A percentile compares a stretch with the other conserved stretches of the same genome.
phyloP scores from a whole-genome alignment of 2,797 vertebrate species.

The Phylloscopus collybita region DNA sequence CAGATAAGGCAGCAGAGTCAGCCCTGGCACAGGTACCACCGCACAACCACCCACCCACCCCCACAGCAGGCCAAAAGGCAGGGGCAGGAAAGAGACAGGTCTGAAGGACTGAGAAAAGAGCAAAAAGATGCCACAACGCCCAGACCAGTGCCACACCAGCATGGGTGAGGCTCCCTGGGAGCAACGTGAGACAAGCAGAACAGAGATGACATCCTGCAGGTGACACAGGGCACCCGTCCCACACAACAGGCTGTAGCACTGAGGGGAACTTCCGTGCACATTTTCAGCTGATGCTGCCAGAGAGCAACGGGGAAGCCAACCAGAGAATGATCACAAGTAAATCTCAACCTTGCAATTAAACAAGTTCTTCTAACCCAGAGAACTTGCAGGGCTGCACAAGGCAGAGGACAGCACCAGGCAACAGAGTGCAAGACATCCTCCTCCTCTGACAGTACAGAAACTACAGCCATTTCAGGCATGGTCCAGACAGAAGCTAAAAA shows the following conservation, averaged over 20 bases:
- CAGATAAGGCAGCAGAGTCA: neutral
- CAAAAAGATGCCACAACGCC: accelerated
- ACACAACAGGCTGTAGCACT: accelerated
- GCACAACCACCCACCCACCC: neutral
- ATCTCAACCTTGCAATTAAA: neutral
- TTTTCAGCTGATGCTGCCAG: neutral
- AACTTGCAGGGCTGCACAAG: neutral
- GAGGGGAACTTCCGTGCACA: accelerated
- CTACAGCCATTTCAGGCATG: neutral
- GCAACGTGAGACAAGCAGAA: accelerated
- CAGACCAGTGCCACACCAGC: accelerated
- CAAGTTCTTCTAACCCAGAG: neutral
- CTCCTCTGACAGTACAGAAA: neutral
- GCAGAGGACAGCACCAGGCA: neutral
- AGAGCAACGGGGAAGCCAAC: neutral
- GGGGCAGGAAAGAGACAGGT: neutral
- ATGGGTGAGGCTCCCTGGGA: no score
- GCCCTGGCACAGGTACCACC: neutral
- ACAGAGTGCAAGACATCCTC: neutral
- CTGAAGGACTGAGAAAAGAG: neutral
- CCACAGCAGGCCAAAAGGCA: neutral
- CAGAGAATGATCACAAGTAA: neutral
- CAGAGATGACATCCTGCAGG: neutral
- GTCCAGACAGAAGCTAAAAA: neutral
- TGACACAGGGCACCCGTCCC: neutral